These are phyloP conservation scores for Eucera pruinosa DNA, from an alignment of 2,888 invertebrate genomes.

Conservation along the genomic window DNA sequence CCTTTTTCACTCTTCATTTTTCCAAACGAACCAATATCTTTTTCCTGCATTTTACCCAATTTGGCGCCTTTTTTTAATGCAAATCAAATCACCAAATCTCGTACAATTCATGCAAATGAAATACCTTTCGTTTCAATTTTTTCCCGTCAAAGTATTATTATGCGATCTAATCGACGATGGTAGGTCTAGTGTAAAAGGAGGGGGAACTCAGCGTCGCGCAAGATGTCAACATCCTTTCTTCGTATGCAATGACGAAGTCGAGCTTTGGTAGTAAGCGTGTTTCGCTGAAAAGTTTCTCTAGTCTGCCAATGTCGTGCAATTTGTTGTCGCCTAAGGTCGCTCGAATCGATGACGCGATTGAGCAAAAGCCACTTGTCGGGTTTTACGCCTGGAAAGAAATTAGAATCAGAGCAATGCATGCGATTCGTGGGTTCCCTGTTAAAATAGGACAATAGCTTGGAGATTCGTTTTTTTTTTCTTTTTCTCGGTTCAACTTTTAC, in stretches of 20 bases:
- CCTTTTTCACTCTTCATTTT: no score
- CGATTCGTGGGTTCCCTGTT: slow-evolving; percentile 18
- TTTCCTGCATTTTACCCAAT: no score
- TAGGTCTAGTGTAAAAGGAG: neutral
- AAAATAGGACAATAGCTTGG: no score
- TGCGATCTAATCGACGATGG: no score
- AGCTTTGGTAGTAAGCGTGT: slow-evolving; percentile 58
- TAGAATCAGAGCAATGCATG: slow-evolving; percentile 62
- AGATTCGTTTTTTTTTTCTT: no score
- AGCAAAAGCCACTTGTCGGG: slow-evolving; percentile 79
- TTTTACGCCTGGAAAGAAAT: slow-evolving; percentile 80
- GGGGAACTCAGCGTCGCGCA: slow-evolving; percentile 44
- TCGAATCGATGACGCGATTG: slow-evolving; percentile 79
- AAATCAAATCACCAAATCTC: no score
- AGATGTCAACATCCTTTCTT: slow-evolving; percentile 49
- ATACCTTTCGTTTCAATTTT: neutral
- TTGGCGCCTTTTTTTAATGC: no score
- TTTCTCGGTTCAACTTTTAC: slow-evolving; percentile 6
- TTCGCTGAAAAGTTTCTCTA: slow-evolving; percentile 78
- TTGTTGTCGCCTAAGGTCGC: slow-evolving; percentile 81
- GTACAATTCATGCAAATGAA: no score
- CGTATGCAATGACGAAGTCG: slow-evolving; percentile 67
- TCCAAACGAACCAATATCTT: no score
- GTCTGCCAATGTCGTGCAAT: slow-evolving; percentile 81
- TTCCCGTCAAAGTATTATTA: neutral